A percentile compares a stretch with the other conserved stretches of the same genome.
Evolutionary conservation across 2,113 vertebrate genomes (phyloP).

Genomic region (Ptychochromis oligacanthus): DNA sequence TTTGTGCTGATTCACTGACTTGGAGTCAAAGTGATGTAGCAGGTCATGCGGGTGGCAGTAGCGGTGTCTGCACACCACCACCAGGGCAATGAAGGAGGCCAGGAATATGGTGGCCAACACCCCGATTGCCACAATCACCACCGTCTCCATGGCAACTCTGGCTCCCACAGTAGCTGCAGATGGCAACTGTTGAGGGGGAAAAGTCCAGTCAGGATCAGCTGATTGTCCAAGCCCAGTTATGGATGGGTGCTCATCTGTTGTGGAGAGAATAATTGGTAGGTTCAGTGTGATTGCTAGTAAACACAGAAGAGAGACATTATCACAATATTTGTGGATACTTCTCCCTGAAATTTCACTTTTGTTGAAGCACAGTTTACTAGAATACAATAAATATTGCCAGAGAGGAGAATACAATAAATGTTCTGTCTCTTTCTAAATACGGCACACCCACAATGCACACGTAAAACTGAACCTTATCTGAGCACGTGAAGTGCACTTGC

Average conservation of each 20-base stretch:
- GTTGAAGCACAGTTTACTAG: not conserved
- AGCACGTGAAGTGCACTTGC: not conserved
- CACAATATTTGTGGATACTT: not conserved
- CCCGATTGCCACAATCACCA: slow-evolving; percentile 96
- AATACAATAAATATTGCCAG: not conserved
- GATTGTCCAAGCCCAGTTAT: slow-evolving; percentile 50
- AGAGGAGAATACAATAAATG: not conserved
- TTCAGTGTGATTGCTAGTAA: slow-evolving; percentile 29
- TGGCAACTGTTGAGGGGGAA: slow-evolving; percentile 6
- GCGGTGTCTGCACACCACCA: slow-evolving; percentile 92
- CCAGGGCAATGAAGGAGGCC: slow-evolving; percentile 92
- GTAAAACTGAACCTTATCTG: slow-evolving; percentile 46
- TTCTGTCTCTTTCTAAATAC: slow-evolving; percentile 1
- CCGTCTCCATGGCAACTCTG: slow-evolving; percentile 88
- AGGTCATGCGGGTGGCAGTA: slow-evolving; percentile 90
- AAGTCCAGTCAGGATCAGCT: slow-evolving; percentile 38
- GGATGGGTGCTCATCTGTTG: slow-evolving; percentile 69
- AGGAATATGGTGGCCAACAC: slow-evolving; percentile 96
- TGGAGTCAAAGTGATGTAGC: slow-evolving; percentile 90
- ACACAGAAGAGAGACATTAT: not conserved
- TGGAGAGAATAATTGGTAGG: slow-evolving; percentile 9
- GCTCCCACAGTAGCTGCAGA: slow-evolving; percentile 15
- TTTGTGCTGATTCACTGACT: slow-evolving; percentile 79
- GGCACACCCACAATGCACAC: slow-evolving; percentile 45
- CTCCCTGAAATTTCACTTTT: not conserved